Conservation (phyloP, 2,113 vertebrate genomes). For the Balaeniceps rex region DNA sequence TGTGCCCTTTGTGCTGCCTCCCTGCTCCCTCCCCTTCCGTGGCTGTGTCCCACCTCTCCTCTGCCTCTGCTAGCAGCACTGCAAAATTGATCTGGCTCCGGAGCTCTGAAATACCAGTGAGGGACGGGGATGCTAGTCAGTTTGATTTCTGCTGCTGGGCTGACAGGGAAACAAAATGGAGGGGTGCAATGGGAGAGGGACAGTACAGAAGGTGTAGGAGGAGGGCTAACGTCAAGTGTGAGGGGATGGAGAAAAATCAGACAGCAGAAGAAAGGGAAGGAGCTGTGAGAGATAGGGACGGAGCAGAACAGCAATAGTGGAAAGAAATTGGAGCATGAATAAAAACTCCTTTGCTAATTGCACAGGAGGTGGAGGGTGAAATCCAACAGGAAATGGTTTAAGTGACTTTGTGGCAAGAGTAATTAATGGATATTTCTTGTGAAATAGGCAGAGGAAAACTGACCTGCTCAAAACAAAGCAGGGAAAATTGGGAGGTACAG, state of each 20-base stretch:
- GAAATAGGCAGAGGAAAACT: neutral
- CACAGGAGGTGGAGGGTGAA: neutral
- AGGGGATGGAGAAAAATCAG: neutral
- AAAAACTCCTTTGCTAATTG: neutral
- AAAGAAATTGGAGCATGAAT: neutral
- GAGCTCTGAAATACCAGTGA: neutral
- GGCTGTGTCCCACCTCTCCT: neutral
- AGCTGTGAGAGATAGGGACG: neutral
- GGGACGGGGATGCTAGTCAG: neutral
- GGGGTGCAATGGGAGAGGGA: neutral
- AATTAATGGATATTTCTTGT: neutral
- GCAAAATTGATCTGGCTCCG: neutral
- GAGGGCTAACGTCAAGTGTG: neutral
- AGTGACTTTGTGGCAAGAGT: neutral
- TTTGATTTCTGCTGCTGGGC: neutral
- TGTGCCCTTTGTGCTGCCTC: neutral
- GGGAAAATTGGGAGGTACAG: neutral
- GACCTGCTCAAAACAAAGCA: neutral
- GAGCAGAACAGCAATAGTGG: neutral
- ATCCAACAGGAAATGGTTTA: neutral
- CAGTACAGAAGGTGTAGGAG: neutral
- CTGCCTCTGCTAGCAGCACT: neutral
- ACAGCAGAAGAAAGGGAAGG: neutral
- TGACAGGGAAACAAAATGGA: constrained; percentile 1
- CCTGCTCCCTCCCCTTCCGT: neutral